Base-by-base conservation (phyloP, 2,888 invertebrate species). In the Agonum fuliginosum region DNA sequence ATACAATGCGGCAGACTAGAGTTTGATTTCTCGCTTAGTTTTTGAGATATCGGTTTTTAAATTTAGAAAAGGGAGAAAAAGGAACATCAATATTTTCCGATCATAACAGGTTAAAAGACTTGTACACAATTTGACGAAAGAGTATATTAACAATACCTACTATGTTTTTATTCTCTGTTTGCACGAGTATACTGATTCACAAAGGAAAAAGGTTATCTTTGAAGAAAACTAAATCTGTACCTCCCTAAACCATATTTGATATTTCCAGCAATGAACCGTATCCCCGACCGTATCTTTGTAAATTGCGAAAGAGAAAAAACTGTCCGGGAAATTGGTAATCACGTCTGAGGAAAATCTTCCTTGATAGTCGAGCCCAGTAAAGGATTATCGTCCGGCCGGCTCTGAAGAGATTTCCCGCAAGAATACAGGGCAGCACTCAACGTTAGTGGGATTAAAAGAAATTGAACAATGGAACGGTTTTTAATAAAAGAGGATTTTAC, bases 311-410 rank as follows among this genome's bases (percentile, higher is more conserved):
- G 8, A 24, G 22, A 8, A 62, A 8, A 62, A 62, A 62, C 62
- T 62, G 62, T 14, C 34, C n/a, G 62, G 62, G 37, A 62, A 34
- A 62, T 62, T 62, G 62, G 62, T 62, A 62, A 62, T 62, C 62
- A 62, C 34, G 62, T 62, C 34, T 62, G 17, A 30, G 62, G 19
- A 34, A 30, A 34, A 62, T 54, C 30, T 62, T 34, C 34, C 19
- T 34, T 30, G 30, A 34, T 54, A 24, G 54, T 12, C 30, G 30
- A 4, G 30, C 62, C 2, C 24, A 24, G 54, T 20, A 0, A 24
- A 22, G 54, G 54, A 54, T 54, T 54, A 54, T 3, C 8, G 54
- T 10, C 37, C 12, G n/a, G n/a, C 54, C 54, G 24, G n/a, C 20
- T 24, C 54, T 54, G 54, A n/a, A 19, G n/a, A 54, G 54, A 62